A percentile compares a stretch with the other conserved stretches of the same genome.
phyloP scores from a whole-genome alignment of 2,888 invertebrate species.

The Leptopilina myrica region DNA sequence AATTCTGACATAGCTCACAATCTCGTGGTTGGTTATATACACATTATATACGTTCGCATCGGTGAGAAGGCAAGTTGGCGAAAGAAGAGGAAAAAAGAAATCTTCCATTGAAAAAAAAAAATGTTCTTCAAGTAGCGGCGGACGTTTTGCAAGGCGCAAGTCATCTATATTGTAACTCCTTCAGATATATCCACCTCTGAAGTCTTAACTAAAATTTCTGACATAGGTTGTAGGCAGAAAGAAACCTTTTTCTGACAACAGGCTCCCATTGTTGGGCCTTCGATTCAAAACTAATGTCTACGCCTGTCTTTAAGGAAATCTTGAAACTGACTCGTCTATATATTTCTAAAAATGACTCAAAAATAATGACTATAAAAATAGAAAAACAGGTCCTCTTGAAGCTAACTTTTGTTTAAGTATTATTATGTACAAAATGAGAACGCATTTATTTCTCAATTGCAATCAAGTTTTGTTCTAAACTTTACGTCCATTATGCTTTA shows the following conservation, averaged over 20 bases:
- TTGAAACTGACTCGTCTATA: constrained; percentile 21
- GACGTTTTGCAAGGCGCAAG: constrained; percentile 66
- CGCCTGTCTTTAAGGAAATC: constrained; percentile 20
- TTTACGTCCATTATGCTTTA: too few species aligned
- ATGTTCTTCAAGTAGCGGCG: constrained; percentile 66
- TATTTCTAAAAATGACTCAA: constrained; percentile 5
- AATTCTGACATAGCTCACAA: constrained; percentile 66
- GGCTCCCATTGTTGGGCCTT: constrained; percentile 67
- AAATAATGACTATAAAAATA: constrained; percentile 7
- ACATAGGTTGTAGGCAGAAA: constrained; percentile 63
- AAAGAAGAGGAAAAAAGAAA: constrained; percentile 45
- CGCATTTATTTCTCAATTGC: too few species aligned
- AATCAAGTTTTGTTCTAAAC: too few species aligned
- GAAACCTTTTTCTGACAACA: constrained; percentile 68
- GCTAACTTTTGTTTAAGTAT: neutral
- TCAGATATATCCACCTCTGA: constrained; percentile 59
- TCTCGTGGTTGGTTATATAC: constrained; percentile 45
- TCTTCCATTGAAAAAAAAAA: constrained; percentile 53
- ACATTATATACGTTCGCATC: constrained; percentile 46
- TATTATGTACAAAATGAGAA: too few species aligned
- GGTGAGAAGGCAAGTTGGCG: constrained; percentile 46
- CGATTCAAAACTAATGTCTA: constrained; percentile 7
- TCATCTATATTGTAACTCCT: constrained; percentile 64
- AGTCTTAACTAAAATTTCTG: constrained; percentile 60
- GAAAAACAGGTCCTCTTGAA: neutral